These are phyloP conservation scores for Drosophila sulfurigaster DNA, from an alignment of 1,140 invertebrate genomes.

Conservation along the genomic window DNA sequence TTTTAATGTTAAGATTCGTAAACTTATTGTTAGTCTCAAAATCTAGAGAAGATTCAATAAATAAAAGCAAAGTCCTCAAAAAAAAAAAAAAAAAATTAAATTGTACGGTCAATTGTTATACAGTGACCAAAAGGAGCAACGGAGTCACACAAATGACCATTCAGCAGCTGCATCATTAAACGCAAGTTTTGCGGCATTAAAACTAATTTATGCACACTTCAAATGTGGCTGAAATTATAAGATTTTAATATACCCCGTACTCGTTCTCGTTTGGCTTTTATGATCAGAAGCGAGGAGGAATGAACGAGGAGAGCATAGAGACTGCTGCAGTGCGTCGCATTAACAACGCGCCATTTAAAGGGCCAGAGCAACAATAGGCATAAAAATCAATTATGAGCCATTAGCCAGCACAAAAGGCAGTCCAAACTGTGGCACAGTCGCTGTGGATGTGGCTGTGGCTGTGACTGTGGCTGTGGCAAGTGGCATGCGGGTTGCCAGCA, in stretches of 20 bases:
- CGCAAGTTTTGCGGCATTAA: constrained; percentile 60
- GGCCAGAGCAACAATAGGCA: constrained; percentile 70
- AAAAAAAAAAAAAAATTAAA: no score
- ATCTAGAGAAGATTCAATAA: no score
- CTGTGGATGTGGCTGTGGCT: neutral
- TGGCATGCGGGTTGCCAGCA: constrained; percentile 14
- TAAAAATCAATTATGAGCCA: constrained; percentile 82
- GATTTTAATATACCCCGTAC: constrained; percentile 64
- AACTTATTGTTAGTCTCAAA: no score
- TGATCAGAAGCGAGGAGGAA: neutral
- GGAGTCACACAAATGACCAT: constrained; percentile 23
- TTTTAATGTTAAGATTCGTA: no score
- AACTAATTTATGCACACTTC: constrained; percentile 71
- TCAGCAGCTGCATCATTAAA: constrained; percentile 62
- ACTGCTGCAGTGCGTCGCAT: constrained; percentile 72
- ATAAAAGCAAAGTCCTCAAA: no score
- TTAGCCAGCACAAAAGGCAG: constrained; percentile 58
- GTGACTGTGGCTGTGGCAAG: neutral
- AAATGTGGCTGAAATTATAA: constrained; percentile 75
- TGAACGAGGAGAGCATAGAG: constrained; percentile 2
- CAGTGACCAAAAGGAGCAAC: constrained; percentile 3
- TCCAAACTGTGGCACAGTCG: constrained; percentile 13
- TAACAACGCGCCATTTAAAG: constrained; percentile 72
- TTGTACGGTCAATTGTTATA: neutral
- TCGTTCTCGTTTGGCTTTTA: neutral